Evolutionary conservation across 2,113 vertebrate species (phyloP), one percentile per base, ranked within the genome.

Genomic region (Semicossyphus pulcher): DNA sequence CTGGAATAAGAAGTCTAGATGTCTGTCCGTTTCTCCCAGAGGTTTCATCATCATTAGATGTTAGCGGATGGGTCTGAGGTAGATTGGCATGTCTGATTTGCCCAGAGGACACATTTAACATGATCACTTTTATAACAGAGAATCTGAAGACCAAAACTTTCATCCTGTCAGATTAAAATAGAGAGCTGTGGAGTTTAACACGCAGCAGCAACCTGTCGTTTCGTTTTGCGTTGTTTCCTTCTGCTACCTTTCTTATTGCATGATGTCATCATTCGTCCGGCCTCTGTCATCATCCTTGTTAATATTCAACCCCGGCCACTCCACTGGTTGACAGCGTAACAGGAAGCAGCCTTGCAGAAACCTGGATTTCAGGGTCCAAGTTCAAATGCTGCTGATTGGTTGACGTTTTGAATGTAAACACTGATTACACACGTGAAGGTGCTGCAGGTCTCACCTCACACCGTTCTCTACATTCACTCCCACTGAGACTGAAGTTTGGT

Each of bases 261-360:
- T 64, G 52, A 85, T 67, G 65, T 85, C 77, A 78, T 66, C 32
- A 23, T 53, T 10, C 18, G 47, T 20, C n/a, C 45, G 51, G 2
- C 37, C 59, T 39, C 25, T 54, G 18, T 69, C 57, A 52, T 62
- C 26, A 20, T 36, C 42, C 4, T 31, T 26, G 79, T 87, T 89
- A 86, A 90, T 89, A 36, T 82, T 88, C 52, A 83, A 84, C 76
- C 25, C 6, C 1, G 9, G n/a, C 58, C 68, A 68, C 26, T 3
- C 42, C 28, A 12, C 34, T 3, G 11, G 14, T 26, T 31, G 7
- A 69, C 2, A 6, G n/a, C 53, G 61, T 21, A 76, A 58, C 71
- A 74, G 70, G 63, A 58, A 49, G 41, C 58, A 7, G 64, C 6
- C 0, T 51, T 1, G 48, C 21, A 48, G 4, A 56, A 29, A 39